A percentile compares a stretch with the other conserved stretches of the same genome.
Conservation (phyloP, 2,113 vertebrate species). For the Alouatta palliata region DNA sequence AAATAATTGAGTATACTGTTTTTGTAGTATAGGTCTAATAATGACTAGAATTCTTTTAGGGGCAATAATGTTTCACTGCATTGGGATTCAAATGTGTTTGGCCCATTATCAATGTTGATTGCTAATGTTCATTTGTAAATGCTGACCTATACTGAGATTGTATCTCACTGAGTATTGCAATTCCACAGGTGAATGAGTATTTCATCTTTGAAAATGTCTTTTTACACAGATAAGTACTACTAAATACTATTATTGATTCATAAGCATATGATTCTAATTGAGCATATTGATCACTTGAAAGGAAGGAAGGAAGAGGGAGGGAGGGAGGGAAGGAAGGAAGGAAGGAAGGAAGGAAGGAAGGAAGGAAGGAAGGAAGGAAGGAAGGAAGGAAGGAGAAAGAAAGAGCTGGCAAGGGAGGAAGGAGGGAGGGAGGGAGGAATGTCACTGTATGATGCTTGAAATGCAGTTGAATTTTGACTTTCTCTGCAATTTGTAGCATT, state of each 20-base stretch:
- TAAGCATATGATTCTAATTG: conserved; percentile 41
- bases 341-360: fast-evolving
- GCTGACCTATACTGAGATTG: not conserved
- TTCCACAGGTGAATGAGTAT: conserved; percentile 4
- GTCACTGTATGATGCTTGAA: not conserved
- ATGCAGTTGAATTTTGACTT: not conserved
- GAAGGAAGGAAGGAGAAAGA: too few species aligned
- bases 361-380: not conserved
- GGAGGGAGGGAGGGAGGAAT: not conserved
- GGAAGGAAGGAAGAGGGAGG: not conserved
- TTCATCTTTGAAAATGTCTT: conserved; percentile 39
- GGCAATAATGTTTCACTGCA: not conserved
- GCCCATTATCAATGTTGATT: not conserved
- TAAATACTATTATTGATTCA: conserved; percentile 26
- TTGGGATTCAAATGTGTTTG: not conserved
- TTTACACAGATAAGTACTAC: conserved; percentile 19
- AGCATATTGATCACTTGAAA: conserved; percentile 4
- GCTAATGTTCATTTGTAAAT: not conserved
- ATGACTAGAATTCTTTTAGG: not conserved
- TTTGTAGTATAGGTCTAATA: not conserved
- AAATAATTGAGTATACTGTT: not conserved
- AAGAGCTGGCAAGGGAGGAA: not conserved
- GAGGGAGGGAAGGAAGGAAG: not conserved
- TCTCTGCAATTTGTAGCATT: not conserved
- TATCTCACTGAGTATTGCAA: not conserved